A percentile compares a stretch with the other conserved stretches of the same genome.
Evolutionary conservation across 2,113 vertebrate species (phyloP).

Genomic region (Theristicus caerulescens): DNA sequence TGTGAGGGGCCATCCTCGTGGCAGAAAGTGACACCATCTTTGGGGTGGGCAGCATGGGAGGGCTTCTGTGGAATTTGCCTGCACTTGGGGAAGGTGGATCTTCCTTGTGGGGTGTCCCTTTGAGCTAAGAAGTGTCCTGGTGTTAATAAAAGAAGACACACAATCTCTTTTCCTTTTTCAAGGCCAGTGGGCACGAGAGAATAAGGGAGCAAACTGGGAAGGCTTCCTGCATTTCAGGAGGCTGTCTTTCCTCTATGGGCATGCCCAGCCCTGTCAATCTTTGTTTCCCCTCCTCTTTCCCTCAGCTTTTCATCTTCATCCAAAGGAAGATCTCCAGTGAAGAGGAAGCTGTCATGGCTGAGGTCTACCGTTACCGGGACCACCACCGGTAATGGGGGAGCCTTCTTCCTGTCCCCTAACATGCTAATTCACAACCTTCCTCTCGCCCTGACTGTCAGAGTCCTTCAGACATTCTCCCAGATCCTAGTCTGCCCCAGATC

Average conservation of each 20-base stretch:
- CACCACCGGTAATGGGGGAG: slow-evolving; percentile 75
- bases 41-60: neutral
- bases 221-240: neutral
- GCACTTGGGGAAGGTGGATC: neutral
- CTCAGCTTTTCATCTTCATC: slow-evolving; percentile 87
- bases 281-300: neutral
- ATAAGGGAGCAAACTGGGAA: neutral
- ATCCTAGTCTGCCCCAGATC: neutral
- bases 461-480: neutral
- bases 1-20: neutral
- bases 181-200: neutral
- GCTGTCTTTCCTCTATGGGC: neutral
- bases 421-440: neutral
- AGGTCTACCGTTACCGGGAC: slow-evolving; percentile 73
- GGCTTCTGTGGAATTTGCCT: neutral
- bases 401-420: neutral
- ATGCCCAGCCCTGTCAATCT: neutral
- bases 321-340: slow-evolving; percentile 85
- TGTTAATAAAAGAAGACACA: neutral
- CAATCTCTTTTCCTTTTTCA: neutral
- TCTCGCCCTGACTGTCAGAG: neutral
- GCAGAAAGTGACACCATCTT: neutral
- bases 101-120: neutral
- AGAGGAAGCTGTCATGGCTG: slow-evolving; percentile 68
- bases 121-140: neutral